Conservation (phyloP, 2,797 vertebrate species). For the Galaxias olidus region DNA sequence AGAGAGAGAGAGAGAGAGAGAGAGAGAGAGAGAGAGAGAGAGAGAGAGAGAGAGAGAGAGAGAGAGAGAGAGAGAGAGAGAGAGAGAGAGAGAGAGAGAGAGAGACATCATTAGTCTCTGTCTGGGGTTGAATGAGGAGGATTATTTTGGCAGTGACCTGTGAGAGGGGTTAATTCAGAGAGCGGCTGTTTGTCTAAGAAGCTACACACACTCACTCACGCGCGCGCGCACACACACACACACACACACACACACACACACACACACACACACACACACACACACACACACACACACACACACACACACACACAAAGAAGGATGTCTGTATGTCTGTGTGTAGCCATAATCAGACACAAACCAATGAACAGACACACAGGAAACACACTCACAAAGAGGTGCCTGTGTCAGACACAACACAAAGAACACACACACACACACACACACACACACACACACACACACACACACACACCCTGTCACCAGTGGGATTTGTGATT, state of each 20-base stretch:
- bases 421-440: background rate
- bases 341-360: no score
- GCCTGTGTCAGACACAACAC: no score
- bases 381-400: no score
- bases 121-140: constrained; percentile 25
- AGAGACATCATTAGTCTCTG: constrained; percentile 22
- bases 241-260: background rate
- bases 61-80: constrained; percentile 6
- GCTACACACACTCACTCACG: background rate
- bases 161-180: constrained; percentile 51
- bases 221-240: background rate
- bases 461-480: background rate
- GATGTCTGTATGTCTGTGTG: no score
- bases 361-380: no score
- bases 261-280: background rate
- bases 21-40: background rate
- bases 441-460: background rate
- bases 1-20: background rate
- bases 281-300: background rate
- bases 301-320: background rate
- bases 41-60: constrained; percentile 15
- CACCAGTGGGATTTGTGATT: constrained; percentile 26
- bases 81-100: constrained; percentile 15
- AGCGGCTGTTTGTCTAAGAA: constrained; percentile 52
- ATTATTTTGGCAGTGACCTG: constrained; percentile 48